Conservation (phyloP, 2,113 vertebrate genomes). For the Ginglymostoma cirratum region DNA sequence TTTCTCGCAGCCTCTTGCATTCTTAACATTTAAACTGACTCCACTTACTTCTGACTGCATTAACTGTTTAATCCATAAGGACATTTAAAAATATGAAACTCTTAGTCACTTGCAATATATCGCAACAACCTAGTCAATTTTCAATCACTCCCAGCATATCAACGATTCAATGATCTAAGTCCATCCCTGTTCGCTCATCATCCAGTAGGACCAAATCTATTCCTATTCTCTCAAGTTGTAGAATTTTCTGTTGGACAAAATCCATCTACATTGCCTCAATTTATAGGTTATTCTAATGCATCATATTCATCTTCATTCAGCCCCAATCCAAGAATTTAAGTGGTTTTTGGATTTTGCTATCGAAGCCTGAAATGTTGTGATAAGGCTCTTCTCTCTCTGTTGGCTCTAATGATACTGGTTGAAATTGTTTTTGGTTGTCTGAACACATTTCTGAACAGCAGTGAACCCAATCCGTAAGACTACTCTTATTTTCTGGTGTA, state of each 20-base stretch:
- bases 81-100: neutral
- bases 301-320: neutral
- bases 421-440: neutral
- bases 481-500: neutral
- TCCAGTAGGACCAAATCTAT: neutral
- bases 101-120: neutral
- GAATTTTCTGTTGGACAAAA: neutral
- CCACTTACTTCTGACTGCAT: conserved; percentile 13
- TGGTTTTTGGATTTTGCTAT: neutral
- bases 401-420: neutral
- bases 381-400: neutral
- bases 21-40: conserved; percentile 7
- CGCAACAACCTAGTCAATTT: neutral
- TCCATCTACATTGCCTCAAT: neutral
- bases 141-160: conserved; percentile 8
- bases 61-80: conserved; percentile 21
- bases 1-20: neutral
- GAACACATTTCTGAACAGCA: neutral
- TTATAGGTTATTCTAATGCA: neutral
- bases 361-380: neutral
- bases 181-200: neutral
- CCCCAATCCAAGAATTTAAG: neutral
- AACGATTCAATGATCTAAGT: neutral
- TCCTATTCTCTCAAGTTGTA: neutral
- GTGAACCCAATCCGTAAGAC: neutral